These are phyloP conservation scores for Vanessa tameamea DNA, from an alignment of 1,140 invertebrate species.

Conservation along the genomic window DNA sequence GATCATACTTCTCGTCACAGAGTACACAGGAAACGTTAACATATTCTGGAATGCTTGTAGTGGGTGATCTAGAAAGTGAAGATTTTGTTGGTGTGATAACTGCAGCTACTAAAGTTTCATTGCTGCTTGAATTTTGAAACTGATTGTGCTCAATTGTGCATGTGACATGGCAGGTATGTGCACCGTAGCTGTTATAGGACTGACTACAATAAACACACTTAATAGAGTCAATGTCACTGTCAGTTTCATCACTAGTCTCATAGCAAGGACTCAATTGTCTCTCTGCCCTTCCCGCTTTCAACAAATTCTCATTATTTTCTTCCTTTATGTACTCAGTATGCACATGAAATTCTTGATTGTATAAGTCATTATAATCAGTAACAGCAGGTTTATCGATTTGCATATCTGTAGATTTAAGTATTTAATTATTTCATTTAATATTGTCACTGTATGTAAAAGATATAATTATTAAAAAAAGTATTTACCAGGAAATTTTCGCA, in stretches of 20 bases:
- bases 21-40: slow-evolving; percentile 67
- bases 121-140: slow-evolving; percentile 62
- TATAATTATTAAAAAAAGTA: slow-evolving; percentile 1
- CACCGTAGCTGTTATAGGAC: slow-evolving; percentile 61
- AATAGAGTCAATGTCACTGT: slow-evolving; percentile 73
- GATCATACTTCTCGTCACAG: slow-evolving; percentile 68
- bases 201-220: slow-evolving; percentile 73
- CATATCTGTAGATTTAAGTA: slow-evolving; percentile 49
- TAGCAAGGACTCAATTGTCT: slow-evolving; percentile 43
- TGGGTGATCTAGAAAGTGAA: slow-evolving; percentile 30
- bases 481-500: slow-evolving; percentile 80
- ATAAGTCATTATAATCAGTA: slow-evolving; percentile 64
- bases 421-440: slow-evolving; percentile 5
- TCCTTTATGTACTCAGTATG: slow-evolving; percentile 61
- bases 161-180: slow-evolving; percentile 66
- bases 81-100: slow-evolving; percentile 48
- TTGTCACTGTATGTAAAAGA: too few species aligned
- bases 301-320: slow-evolving; percentile 65
- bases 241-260: slow-evolving; percentile 74
- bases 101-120: slow-evolving; percentile 71
- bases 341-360: slow-evolving; percentile 67
- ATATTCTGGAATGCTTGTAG: slow-evolving; percentile 43
- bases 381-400: slow-evolving; percentile 51
- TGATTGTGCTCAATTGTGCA: slow-evolving; percentile 71
- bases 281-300: slow-evolving; percentile 51